Evolutionary conservation across 2,888 invertebrate genomes (phyloP), one percentile per base, ranked within the genome.

Genomic region (Cyclophora punctaria): DNA sequence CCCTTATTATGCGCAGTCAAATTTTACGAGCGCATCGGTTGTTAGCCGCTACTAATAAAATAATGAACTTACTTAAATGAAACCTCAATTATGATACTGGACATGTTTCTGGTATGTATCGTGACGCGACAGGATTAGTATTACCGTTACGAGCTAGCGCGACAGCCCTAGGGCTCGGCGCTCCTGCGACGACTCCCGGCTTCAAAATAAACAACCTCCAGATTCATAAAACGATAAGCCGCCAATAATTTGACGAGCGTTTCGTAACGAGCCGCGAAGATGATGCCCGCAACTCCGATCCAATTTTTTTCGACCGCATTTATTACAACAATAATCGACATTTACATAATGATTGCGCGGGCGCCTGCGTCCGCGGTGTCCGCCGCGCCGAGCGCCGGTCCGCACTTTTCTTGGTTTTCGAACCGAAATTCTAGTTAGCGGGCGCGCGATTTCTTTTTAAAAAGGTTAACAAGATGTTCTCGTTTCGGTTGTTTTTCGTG

Each of bases 391-490:
- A 68, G 66, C 74, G 68, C 70, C 70, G 75, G 66, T 52, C 59
- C 59, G 62, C 73, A 80, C 76, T 86, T 83, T 87, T 87, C 87
- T 88, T 71, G 80, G 88, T 88, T 87, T 88, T 83, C 75, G 82
- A 83, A 75, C 76, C 83, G 71, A 83, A 88, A 87, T 88, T 88
- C 88, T 88, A 86, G 87, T 88, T 86, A 88, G 86, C 75, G 78
- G 75, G 64, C 76, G 79, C 79, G 83, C 83, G 83, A 83, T 85
- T 85, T 86, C 82, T 84, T 85, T 86, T 85, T 83, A 83, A 86
- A 86, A 85, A 83, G 81, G 83, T 84, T 87, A 88, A 87, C 87
- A 86, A 87, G 87, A 79, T 83, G 80, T 74, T 82, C 80, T 86
- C 79, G 80, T 85, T 86, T 83, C 72, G 80, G 81, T 86, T 69